Evolutionary conservation across 2,797 vertebrate genomes (phyloP).

Genomic region (Melopsittacus undulatus): DNA sequence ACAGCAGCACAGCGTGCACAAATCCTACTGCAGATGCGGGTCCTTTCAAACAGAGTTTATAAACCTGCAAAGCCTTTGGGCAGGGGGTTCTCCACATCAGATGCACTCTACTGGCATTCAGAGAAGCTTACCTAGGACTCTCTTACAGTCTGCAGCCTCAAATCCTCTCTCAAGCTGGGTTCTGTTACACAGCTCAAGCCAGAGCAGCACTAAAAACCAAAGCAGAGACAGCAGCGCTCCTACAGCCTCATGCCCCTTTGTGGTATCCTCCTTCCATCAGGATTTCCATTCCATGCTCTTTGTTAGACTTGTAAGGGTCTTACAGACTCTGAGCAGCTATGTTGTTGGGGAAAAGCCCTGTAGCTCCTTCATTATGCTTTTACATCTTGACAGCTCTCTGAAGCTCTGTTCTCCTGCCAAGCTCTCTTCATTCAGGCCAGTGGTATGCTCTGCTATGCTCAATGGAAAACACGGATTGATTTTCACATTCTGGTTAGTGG

Average conservation of each 20-base stretch:
- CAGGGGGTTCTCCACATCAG: background rate
- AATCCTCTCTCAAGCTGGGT: slow-evolving; percentile 32
- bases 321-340: slow-evolving; percentile 32
- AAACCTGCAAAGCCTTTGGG: background rate
- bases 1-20: background rate
- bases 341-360: slow-evolving; percentile 57
- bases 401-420: slow-evolving; percentile 61
- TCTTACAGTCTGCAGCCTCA: background rate
- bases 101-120: slow-evolving; percentile 2
- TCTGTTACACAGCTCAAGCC: slow-evolving; percentile 13
- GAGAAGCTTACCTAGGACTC: slow-evolving; percentile 3
- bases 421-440: slow-evolving; percentile 19
- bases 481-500: slow-evolving; percentile 30
- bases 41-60: background rate
- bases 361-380: slow-evolving; percentile 56
- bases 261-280: slow-evolving; percentile 29
- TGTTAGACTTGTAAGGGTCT: slow-evolving; percentile 46
- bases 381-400: slow-evolving; percentile 61
- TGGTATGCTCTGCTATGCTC: slow-evolving; percentile 7
- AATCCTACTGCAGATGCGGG: background rate
- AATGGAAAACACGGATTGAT: slow-evolving; percentile 57
- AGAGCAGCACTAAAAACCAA: slow-evolving; percentile 1
- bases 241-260: background rate
- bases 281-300: slow-evolving; percentile 54
- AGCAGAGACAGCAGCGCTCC: background rate